Evolutionary conservation across 2,888 invertebrate genomes (phyloP), one percentile per base, ranked within the genome.

Genomic region (Apodemia mormo): DNA sequence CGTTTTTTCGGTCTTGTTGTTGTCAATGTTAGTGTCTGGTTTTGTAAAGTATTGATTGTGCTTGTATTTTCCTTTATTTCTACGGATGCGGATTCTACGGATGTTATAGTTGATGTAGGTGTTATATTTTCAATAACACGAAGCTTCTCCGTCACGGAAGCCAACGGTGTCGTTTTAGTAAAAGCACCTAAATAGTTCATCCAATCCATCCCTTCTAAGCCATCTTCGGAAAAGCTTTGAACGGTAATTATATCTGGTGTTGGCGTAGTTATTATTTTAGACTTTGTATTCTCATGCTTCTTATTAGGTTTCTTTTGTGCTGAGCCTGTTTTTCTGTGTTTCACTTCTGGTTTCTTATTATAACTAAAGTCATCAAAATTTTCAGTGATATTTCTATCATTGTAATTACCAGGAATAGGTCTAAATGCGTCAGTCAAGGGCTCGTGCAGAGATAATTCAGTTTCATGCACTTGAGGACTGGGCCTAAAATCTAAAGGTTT

Each of bases 91-190:
- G 22, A 22, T 45, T 70, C 73, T 71, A 79, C 78, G 22, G 80
- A 81, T 2, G 80, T 82, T 2, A 81, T 80, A 14, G 79, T 78
- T 14, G 74, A 8, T 33, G 3, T 74, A 14, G 68, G 68, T 7
- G 72, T 73, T 12, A 78, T 84, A 37, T 75, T 82, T 76, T 82
- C 83, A 30, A 74, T 74, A 40, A 71, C 64, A 69, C 73, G 80
- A 49, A 70, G 54, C 67, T 77, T 82, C 22, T 81, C 81, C 73
- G 81, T 87, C 49, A 85, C 77, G 0, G 85, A 79, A 29, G 78
- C 82, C 86, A 90, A 88, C 9, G 92, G 92, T n/a, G 90, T 90
- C 8, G 92, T 92, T 81, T 87, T 90, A 43, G 85, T 82, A 74
- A 92, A 89, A 30, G 90, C 88, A 67, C 87, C 84, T 70, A 93